Conservation (phyloP, 2,113 vertebrate species). For the Carollia perspicillata region DNA sequence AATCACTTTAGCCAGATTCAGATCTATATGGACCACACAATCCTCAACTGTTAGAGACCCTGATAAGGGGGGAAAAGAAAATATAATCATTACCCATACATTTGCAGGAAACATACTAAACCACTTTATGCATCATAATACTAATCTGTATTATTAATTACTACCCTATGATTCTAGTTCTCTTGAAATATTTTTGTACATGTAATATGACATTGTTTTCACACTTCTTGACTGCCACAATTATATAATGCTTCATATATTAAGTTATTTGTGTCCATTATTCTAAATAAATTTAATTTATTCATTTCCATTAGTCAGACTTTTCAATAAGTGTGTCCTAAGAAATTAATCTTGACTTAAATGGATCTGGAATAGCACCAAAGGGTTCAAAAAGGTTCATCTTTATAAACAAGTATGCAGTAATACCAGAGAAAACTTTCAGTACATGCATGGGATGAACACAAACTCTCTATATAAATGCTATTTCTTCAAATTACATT, state of each 20-base stretch:
- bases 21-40: constrained; percentile 93
- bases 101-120: constrained; percentile 32
- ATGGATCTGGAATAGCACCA: not conserved
- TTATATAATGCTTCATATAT: constrained; percentile 22
- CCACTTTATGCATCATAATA: not conserved
- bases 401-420: not conserved
- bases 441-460: not conserved
- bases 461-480: not conserved
- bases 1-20: constrained; percentile 93
- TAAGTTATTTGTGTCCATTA: not conserved
- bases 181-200: constrained; percentile 2
- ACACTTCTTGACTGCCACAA: not conserved
- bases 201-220: not conserved
- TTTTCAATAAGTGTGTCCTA: not conserved
- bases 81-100: constrained; percentile 48
- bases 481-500: not conserved
- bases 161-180: not conserved
- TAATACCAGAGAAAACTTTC: not conserved
- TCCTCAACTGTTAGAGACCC: constrained; percentile 90
- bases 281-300: not conserved
- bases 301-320: not conserved
- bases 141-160: constrained; percentile 8
- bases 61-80: constrained; percentile 73
- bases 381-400: not conserved
- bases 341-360: constrained; percentile 37